Evolutionary conservation across 2,113 vertebrate genomes (phyloP), one percentile per base, ranked within the genome.

Genomic region (Tetrao urogallus): DNA sequence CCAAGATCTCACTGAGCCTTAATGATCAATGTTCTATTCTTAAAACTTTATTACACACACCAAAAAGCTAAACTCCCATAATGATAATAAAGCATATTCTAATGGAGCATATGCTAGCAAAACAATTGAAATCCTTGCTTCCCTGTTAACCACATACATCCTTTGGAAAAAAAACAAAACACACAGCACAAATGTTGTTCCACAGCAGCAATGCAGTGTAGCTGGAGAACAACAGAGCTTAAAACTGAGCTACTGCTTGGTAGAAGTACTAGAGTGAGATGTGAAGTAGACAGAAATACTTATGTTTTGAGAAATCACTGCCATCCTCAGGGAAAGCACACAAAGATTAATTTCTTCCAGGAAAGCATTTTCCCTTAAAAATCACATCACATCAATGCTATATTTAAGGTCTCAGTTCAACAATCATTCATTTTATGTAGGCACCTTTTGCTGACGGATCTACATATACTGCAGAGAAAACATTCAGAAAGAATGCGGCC

Each of bases 71-170:
- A 82, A 73, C 14, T 56, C 30, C 42, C 77, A 50, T 21, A 1
- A 0, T 34, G 65, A 89, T 11, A 78, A 28, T 3, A 10, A 83
- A 56, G 25, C 0, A 0, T 43, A 18, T 32, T 22, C 17, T 20
- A 36, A 65, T 1, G 64, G 43, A 28, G 16, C 6, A 17, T 7
- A n/a, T 0, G 1, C 30, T 8, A 60, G 66, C 24, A 64, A 8
- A 56, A 24, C 66, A 76, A 57, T 21, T n/a, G 40, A 72, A 71
- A 45, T n/a, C 28, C 24, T 16, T 45, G 28, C 14, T 54, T 45
- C 0, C 0, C 48, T 54, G 22, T 73, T 60, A 43, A n/a, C 47
- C 54, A 38, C 22, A 10, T 3, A 34, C 30, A 60, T 57, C 9
- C 42, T 50, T 27, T 73, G n/a, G 25, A 21, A 70, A 69, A 34